Percentiles rank a stretch among this genome's conserved stretches.
phyloP scores from a whole-genome alignment of 37 sponge, comb jelly and placozoan genomes.

The Beroe forskalii region DNA sequence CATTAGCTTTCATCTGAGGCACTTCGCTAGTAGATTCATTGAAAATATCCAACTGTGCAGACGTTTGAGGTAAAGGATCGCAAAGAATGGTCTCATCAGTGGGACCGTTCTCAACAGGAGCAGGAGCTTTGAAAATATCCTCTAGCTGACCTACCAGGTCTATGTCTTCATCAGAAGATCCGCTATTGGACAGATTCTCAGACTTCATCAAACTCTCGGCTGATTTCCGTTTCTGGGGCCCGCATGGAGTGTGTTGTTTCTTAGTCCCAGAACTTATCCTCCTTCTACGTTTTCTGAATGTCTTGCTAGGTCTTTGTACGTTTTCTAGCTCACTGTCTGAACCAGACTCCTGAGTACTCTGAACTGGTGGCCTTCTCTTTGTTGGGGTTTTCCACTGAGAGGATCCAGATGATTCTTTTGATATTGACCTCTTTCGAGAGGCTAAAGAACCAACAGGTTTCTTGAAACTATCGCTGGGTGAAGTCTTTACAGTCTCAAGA shows the following conservation, averaged over 20 bases:
- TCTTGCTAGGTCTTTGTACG: neutral
- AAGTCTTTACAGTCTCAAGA: neutral
- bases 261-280: too few relatives aligned
- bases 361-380: neutral
- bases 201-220: neutral
- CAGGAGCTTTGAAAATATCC: neutral
- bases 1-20: neutral
- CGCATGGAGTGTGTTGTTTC: neutral
- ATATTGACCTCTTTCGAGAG: neutral
- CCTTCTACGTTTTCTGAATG: neutral
- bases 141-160: neutral
- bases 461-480: neutral
- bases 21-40: neutral
- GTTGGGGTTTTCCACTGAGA: neutral
- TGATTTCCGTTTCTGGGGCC: neutral
- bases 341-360: neutral
- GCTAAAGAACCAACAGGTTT: neutral
- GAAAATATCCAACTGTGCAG: neutral
- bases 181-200: neutral
- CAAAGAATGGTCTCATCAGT: neutral
- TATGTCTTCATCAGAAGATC: slow-evolving; percentile 23
- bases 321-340: neutral
- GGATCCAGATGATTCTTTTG: neutral
- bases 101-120: neutral
- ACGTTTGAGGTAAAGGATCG: neutral